A percentile compares a stretch with the other conserved stretches of the same genome.
Conservation (phyloP, 2,113 vertebrate genomes). For the Dipodomys stephensi region DNA sequence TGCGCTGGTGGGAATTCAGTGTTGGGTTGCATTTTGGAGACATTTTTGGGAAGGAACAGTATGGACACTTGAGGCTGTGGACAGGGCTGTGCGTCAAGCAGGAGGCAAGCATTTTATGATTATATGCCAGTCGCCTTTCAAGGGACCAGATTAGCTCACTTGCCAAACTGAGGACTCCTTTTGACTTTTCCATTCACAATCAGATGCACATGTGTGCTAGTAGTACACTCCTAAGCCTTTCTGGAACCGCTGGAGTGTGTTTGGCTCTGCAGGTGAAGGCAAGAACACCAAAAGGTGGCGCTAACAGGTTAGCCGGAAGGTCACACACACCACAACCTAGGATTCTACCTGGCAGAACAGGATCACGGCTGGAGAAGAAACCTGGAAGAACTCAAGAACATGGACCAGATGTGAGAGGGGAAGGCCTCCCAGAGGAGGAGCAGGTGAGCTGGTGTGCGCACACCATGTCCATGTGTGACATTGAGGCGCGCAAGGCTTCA, state of each 20-base stretch:
- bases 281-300: background rate
- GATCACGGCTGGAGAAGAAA: background rate
- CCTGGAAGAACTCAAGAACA: too few relatives aligned
- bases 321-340: background rate
- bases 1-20: background rate
- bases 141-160: slow-evolving; percentile 22
- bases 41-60: background rate
- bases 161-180: slow-evolving; percentile 40
- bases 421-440: background rate
- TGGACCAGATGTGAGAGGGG: fast-evolving
- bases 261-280: fast-evolving
- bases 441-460: background rate
- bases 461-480: background rate
- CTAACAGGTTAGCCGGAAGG: background rate
- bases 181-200: slow-evolving; percentile 46
- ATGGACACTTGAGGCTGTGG: background rate
- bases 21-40: background rate
- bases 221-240: background rate
- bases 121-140: slow-evolving; percentile 40
- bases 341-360: background rate
- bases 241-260: background rate
- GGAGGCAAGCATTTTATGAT: slow-evolving; percentile 21
- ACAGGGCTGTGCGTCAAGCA: background rate
- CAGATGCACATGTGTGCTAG: background rate
- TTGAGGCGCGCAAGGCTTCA: background rate